Percentiles rank a stretch among this genome's conserved stretches.
phyloP scores from a whole-genome alignment of 2,797 vertebrate species.

The Merluccius polli region DNA sequence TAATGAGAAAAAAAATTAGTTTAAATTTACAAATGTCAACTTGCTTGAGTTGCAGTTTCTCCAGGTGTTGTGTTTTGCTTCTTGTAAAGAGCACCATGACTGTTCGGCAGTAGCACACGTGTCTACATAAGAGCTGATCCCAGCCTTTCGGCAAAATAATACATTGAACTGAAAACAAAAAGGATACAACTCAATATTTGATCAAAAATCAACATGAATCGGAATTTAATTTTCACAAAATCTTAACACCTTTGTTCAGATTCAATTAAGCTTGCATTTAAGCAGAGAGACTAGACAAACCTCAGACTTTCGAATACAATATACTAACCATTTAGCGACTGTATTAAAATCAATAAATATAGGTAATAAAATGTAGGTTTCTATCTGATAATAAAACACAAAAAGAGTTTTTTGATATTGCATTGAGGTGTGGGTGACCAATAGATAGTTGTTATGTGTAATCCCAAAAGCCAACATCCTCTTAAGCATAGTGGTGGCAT shows the following conservation, averaged over 20 bases:
- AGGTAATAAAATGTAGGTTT: neutral
- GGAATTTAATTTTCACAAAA: neutral
- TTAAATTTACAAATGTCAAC: conserved; percentile 47
- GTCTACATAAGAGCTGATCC: conserved; percentile 6
- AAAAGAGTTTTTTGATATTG: conserved; percentile 7
- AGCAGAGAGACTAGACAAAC: neutral
- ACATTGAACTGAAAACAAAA: neutral
- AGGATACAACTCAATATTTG: neutral
- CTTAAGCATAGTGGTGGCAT: conserved; percentile 32
- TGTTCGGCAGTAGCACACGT: conserved; percentile 35
- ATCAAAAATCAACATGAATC: neutral
- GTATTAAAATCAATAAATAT: neutral
- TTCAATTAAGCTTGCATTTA: neutral
- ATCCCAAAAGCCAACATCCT: conserved; percentile 62
- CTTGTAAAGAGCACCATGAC: conserved; percentile 51
- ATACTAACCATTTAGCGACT: neutral
- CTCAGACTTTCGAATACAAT: neutral
- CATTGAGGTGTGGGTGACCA: conserved; percentile 27
- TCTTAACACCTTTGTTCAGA: neutral
- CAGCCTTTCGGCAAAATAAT: neutral
- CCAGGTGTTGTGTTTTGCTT: conserved; percentile 36
- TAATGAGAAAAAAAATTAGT: conserved; percentile 26
- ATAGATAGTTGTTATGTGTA: conserved; percentile 59
- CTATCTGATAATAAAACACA: conserved; percentile 1
- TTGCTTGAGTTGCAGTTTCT: conserved; percentile 51